Base-by-base conservation (phyloP, 2,797 vertebrate genomes). In the Pelobates cultripes region DNA sequence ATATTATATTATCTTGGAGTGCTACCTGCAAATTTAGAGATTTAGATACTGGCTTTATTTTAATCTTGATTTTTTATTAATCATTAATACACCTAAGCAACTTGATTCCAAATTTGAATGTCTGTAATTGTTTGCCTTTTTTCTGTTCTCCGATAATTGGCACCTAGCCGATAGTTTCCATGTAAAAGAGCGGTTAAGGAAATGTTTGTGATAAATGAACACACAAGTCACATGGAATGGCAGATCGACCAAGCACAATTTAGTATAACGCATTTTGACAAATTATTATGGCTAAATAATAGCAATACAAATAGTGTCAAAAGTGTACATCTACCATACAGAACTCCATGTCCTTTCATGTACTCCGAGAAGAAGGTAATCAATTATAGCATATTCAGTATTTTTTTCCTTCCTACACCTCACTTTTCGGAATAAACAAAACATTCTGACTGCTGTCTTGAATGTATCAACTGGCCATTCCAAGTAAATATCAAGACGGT, bases 391-490 rank as follows among this genome's bases (percentile, higher is more conserved):
- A 42, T 53, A 66, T 75, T 75, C 15, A 44, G 43, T 64, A 40
- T 4, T 28, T 40, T 60, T 60, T n/a, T 74, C 57, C 40, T 63
- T 69, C 12, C 43, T 70, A 75, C 63, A 80, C 61, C 8, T 61
- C 10, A 14, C 6, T 15, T 64, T 40, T 12, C 17, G 2, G 61
- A 51, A 14, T 45, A 70, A 76, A 71, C 47, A 28, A 9, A 76
- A 70, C n/a, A 70, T 77, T 68, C 60, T 67, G 64, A 72, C 60
- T 69, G 71, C n/a, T 73, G 80, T 72, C 28, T 53, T 72, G 67
- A 41, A 82, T 71, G 45, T 77, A 82, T 55, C 57, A 73, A 72
- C 17, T n/a, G 42, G n/a, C 60, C 60, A 41, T 12, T n/a, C 12
- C 60, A 77, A 61, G 67, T 77, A 77, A 77, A 72, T 64, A 71